A percentile compares a stretch with the other conserved stretches of the same genome.
Conservation (phyloP, 1,140 invertebrate genomes). For the Cherax quadricarinatus region DNA sequence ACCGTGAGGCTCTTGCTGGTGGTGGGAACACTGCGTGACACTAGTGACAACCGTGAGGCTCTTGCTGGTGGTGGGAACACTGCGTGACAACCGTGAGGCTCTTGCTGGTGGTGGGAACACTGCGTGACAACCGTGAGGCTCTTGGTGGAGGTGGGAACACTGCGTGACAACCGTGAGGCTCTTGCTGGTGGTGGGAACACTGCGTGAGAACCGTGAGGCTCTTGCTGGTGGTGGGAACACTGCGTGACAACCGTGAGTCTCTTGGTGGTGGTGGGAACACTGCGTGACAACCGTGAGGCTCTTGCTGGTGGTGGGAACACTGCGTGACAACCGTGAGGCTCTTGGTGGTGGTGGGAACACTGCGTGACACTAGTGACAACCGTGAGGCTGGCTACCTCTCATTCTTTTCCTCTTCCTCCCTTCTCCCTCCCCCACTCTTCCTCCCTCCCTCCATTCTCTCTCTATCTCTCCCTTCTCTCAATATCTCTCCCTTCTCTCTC, state of each 20-base stretch:
- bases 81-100: background rate
- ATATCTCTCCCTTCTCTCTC: too few relatives aligned
- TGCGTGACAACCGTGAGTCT: background rate
- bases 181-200: too few relatives aligned
- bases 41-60: background rate
- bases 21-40: background rate
- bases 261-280: too few relatives aligned
- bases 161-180: background rate
- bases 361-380: too few relatives aligned
- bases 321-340: background rate
- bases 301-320: background rate
- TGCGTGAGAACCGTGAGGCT: background rate
- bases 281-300: conserved; percentile 1
- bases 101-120: too few relatives aligned
- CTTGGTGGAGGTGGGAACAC: background rate
- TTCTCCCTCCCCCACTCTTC: background rate
- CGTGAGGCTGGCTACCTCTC: too few relatives aligned
- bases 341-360: too few relatives aligned
- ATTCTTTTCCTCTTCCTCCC: conserved; percentile 2
- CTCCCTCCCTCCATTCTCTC: too few relatives aligned
- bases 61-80: background rate
- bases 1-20: too few relatives aligned
- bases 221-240: background rate
- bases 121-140: conserved; percentile 1
- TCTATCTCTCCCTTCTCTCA: too few relatives aligned